These are phyloP conservation scores for Camelus dromedarius DNA, from an alignment of 2,113 vertebrate species.

Conservation along the genomic window DNA sequence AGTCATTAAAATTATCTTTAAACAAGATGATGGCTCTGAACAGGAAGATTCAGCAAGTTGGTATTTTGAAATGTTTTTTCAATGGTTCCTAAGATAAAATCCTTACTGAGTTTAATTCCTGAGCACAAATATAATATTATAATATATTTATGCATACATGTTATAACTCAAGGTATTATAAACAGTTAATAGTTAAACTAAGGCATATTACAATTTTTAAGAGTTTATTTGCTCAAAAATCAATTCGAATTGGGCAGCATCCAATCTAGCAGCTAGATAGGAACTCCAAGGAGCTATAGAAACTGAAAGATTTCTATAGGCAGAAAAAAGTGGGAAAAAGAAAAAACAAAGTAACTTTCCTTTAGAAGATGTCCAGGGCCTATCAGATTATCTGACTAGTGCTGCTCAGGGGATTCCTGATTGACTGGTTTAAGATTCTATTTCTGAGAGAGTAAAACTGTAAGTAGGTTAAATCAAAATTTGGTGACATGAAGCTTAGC, in stretches of 20 bases:
- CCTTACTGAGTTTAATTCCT: neutral
- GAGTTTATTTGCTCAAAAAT: neutral
- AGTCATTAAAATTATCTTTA: neutral
- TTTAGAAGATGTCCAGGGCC: neutral
- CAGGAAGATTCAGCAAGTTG: neutral
- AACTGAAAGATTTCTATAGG: neutral
- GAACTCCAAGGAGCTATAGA: neutral
- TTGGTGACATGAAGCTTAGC: neutral
- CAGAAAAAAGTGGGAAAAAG: neutral
- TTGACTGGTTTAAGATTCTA: neutral
- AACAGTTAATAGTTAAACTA: neutral
- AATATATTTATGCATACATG: neutral
- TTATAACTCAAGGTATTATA: neutral
- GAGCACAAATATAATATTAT: neutral
- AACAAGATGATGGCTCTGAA: neutral
- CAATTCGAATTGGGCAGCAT: neutral
- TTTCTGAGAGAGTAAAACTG: neutral
- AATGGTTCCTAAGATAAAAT: neutral
- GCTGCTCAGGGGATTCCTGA: neutral
- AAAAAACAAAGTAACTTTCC: neutral
- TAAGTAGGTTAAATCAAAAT: neutral
- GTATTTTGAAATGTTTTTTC: neutral
- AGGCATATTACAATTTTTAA: neutral
- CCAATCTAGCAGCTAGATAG: neutral
- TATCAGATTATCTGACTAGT: neutral